Evolutionary conservation across 1,140 invertebrate species (phyloP).

Genomic region (Pectinophora gossypiella): DNA sequence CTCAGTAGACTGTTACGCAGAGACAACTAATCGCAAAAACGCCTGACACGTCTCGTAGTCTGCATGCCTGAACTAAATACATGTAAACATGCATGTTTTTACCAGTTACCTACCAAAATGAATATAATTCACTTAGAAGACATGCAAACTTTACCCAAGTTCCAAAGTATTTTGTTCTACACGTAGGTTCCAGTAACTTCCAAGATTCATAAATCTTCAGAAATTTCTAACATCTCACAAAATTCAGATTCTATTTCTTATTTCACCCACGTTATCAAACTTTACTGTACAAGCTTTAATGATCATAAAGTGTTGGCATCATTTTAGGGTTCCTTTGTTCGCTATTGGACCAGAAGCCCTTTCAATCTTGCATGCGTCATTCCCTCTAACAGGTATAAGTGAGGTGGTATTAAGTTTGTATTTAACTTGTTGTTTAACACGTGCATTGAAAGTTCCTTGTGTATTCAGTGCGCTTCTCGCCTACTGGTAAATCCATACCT

Average conservation of each 20-base stretch:
- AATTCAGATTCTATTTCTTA: too few species aligned
- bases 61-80: neutral
- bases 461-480: neutral
- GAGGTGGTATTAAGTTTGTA: neutral
- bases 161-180: neutral
- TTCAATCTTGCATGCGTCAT: neutral
- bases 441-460: neutral
- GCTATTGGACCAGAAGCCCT: neutral
- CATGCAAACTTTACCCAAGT: neutral
- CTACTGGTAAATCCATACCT: neutral
- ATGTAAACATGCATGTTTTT: too few species aligned
- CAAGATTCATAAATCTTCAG: too few species aligned
- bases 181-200: neutral
- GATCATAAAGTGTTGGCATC: neutral
- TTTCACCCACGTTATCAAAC: too few species aligned
- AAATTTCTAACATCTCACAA: too few species aligned
- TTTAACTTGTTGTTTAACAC: neutral
- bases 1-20: conserved; percentile 11
- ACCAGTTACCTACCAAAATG: neutral
- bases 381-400: neutral
- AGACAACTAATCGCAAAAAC: neutral
- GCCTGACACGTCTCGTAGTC: neutral
- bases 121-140: neutral
- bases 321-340: neutral
- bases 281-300: too few species aligned